A percentile compares a stretch with the other conserved stretches of the same genome.
These are phyloP conservation scores for Clarias laeviceps DNA, from an alignment of 2,797 vertebrate genomes.

Conservation along the genomic window DNA sequence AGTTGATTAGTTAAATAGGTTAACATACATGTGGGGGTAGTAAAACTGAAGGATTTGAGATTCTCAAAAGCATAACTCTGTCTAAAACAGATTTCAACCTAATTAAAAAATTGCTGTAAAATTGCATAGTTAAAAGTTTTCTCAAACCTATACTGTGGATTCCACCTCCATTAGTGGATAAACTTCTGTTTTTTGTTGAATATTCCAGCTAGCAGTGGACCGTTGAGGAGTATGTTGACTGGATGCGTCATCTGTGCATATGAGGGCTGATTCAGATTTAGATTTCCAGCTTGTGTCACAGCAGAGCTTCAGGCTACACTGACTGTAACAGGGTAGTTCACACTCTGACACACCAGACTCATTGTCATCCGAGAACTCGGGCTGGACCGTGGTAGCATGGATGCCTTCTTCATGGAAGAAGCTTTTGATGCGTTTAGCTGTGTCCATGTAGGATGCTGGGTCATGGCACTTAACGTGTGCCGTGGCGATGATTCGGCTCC, in stretches of 20 bases:
- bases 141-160: conserved; percentile 49
- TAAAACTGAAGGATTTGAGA: not conserved
- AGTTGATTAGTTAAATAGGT: conserved; percentile 3
- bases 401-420: conserved; percentile 87
- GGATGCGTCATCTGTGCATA: conserved; percentile 24
- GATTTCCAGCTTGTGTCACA: conserved; percentile 71
- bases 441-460: conserved; percentile 83
- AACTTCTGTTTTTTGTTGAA: conserved; percentile 21
- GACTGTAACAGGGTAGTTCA: conserved; percentile 82
- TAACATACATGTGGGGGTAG: not conserved
- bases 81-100: not conserved
- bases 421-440: conserved; percentile 84
- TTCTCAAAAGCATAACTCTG: not conserved
- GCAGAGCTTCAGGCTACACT: conserved; percentile 85
- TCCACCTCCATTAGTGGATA: conserved; percentile 44
- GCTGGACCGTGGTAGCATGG: conserved; percentile 86
- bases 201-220: conserved; percentile 30
- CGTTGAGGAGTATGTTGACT: conserved; percentile 13
- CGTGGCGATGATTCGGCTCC: conserved; percentile 86
- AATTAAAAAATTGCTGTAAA: not conserved
- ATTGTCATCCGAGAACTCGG: conserved; percentile 79
- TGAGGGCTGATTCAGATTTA: conserved; percentile 3
- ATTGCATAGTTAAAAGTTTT: not conserved
- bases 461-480: conserved; percentile 86
- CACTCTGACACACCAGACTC: conserved; percentile 70